Percentiles rank a stretch among this genome's conserved stretches.
Conservation (phyloP, 2,797 vertebrate species). For the Lates japonicus region DNA sequence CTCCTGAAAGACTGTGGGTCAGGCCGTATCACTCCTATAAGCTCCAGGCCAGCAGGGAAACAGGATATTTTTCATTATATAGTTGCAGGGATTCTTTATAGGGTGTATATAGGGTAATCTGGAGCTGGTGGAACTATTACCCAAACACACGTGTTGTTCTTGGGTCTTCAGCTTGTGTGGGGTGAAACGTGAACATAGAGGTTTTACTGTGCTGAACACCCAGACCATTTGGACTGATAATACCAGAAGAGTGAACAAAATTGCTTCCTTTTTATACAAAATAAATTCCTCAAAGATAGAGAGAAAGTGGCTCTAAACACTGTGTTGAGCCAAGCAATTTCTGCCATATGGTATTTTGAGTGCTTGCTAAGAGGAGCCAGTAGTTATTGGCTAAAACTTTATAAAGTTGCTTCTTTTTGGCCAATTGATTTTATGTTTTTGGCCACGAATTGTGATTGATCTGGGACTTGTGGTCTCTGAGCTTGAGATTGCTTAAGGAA, state of each 20-base stretch:
- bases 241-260: background rate
- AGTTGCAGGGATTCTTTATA: background rate
- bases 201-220: background rate
- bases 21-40: conserved; percentile 34
- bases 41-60: conserved; percentile 28
- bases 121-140: conserved; percentile 15
- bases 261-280: background rate
- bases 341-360: conserved; percentile 28
- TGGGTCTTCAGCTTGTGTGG: background rate
- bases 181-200: background rate
- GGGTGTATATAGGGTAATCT: background rate
- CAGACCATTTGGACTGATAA: background rate
- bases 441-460: conserved; percentile 36
- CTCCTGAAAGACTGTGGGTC: conserved; percentile 58
- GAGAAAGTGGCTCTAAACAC: conserved; percentile 6
- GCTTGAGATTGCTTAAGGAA: conserved; percentile 21
- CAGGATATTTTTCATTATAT: conserved; percentile 17
- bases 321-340: conserved; percentile 10
- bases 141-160: background rate
- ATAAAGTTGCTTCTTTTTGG: conserved; percentile 36
- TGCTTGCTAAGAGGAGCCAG: conserved; percentile 19
- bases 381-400: conserved; percentile 37
- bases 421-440: conserved; percentile 49
- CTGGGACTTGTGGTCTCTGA: conserved; percentile 40
- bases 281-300: background rate